Conservation (phyloP, 2,113 vertebrate species). For the Mus pahari region DNA sequence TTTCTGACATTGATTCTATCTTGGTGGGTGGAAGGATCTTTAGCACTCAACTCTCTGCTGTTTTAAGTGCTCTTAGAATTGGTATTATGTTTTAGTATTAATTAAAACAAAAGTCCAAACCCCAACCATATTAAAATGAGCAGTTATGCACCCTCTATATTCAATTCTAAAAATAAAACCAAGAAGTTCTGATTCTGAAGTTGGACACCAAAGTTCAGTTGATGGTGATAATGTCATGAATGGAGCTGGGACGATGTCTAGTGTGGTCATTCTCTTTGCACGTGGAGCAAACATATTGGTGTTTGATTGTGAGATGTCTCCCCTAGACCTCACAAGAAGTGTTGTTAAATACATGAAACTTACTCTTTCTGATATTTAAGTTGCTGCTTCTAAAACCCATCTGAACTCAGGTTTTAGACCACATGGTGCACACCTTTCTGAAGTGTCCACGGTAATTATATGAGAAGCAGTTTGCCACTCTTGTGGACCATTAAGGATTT, state of each 20-base stretch:
- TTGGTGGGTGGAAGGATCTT: not conserved
- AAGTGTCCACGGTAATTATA: not conserved
- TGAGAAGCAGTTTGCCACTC: not conserved
- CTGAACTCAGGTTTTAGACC: not conserved
- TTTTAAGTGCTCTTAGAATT: not conserved
- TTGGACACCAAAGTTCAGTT: not conserved
- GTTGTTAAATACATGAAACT: not conserved
- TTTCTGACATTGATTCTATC: conserved; percentile 11
- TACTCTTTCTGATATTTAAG: not conserved
- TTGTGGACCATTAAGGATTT: not conserved
- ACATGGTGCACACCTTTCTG: no score
- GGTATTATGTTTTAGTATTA: not conserved
- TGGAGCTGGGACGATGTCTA: not conserved
- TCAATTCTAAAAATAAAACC: not conserved
- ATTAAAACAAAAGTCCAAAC: not conserved
- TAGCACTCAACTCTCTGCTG: not conserved
- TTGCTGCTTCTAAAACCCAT: not conserved
- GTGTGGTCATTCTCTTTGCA: not conserved
- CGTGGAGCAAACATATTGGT: not conserved
- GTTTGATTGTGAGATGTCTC: not conserved
- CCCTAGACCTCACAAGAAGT: not conserved
- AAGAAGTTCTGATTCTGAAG: not conserved
- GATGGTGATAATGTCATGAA: accelerated
- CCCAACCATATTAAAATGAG: not conserved
- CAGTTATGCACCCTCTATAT: not conserved